Evolutionary conservation across 2,113 vertebrate genomes (phyloP).

Genomic region (Axis porcinus): DNA sequence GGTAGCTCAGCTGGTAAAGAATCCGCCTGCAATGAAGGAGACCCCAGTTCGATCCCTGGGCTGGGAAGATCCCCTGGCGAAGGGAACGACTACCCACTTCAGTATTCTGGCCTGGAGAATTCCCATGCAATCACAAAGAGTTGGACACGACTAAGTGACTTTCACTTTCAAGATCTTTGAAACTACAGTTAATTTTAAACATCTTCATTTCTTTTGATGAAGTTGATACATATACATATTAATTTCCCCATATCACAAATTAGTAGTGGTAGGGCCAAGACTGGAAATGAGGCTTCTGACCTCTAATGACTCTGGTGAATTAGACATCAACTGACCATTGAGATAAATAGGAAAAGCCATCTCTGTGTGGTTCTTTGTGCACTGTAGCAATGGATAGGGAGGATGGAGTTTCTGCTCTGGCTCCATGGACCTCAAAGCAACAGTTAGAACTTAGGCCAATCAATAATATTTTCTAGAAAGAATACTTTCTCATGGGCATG

Average conservation of each 20-base stretch:
- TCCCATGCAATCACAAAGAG: neutral
- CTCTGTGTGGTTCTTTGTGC: neutral
- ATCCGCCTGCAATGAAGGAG: neutral
- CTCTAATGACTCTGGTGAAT: neutral
- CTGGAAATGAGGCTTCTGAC: neutral
- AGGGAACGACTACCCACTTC: neutral
- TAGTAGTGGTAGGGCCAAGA: neutral
- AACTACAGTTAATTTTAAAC: neutral
- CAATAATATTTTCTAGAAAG: neutral
- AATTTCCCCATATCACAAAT: neutral
- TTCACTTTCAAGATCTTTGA: neutral
- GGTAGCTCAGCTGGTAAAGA: neutral
- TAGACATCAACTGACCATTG: rapidly evolving
- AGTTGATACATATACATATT: neutral
- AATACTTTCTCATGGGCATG: neutral
- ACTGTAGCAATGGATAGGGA: neutral
- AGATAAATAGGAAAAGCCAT: neutral
- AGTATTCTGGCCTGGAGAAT: neutral
- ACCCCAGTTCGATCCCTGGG: neutral
- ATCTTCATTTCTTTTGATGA: neutral
- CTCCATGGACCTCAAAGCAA: neutral
- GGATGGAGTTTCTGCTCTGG: neutral
- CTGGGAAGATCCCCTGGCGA: neutral
- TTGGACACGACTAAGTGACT: neutral
- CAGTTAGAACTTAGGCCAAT: neutral